phyloP scores from a whole-genome alignment of 2,113 vertebrate species.

The Pluvianellus socialis region DNA sequence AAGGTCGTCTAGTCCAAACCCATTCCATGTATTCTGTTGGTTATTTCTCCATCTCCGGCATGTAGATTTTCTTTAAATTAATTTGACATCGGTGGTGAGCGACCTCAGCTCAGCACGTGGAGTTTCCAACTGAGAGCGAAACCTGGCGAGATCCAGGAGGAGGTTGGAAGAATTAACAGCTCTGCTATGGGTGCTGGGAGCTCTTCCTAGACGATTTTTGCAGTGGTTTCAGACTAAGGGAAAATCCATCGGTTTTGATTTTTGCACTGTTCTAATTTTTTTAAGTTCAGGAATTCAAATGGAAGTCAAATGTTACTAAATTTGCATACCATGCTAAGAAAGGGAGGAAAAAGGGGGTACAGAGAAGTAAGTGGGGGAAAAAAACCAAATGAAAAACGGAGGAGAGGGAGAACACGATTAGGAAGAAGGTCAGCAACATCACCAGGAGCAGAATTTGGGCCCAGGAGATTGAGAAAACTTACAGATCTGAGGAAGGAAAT shows the following conservation, averaged over 20 bases:
- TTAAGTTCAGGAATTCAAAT: background rate
- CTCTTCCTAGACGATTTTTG: background rate
- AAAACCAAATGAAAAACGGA: background rate
- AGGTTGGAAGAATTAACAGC: background rate
- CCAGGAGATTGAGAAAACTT: background rate
- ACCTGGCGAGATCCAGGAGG: no score
- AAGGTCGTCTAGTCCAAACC: background rate
- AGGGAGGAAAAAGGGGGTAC: background rate
- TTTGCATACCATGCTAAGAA: background rate
- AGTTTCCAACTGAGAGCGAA: background rate
- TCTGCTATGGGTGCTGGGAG: background rate
- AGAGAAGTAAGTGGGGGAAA: background rate
- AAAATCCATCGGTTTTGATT: background rate
- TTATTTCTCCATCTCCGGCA: background rate
- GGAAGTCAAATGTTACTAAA: background rate
- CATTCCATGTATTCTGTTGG: accelerated
- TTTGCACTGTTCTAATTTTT: background rate
- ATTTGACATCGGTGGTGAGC: no score
- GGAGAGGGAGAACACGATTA: background rate
- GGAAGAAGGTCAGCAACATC: background rate
- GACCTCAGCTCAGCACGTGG: background rate
- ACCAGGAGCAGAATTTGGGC: background rate
- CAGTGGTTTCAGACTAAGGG: background rate
- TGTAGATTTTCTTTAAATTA: background rate
- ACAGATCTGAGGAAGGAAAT: background rate